Percentiles rank a stretch among this genome's conserved stretches.
Conservation (phyloP, 2,797 vertebrate genomes). For the Tokudaia tokunoshimensis region DNA sequence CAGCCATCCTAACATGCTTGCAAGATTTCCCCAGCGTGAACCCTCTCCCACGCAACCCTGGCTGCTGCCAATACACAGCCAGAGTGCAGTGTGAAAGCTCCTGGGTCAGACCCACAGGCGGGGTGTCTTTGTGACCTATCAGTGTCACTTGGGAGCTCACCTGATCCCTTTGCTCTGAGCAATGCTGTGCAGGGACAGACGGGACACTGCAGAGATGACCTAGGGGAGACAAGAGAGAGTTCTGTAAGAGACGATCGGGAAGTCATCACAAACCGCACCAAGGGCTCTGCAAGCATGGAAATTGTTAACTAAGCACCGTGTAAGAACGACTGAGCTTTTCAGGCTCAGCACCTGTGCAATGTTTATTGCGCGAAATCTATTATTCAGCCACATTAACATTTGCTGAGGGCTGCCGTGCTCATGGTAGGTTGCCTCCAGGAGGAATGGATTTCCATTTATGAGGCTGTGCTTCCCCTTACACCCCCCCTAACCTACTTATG, state of each 20-base stretch:
- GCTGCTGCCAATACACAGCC: not conserved
- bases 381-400: accelerated
- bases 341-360: accelerated
- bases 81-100: not conserved
- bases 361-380: accelerated
- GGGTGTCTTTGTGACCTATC: accelerated
- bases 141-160: constrained; percentile 85
- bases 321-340: accelerated
- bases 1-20: not conserved
- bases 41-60: not conserved
- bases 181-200: constrained; percentile 96
- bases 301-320: accelerated
- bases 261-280: accelerated
- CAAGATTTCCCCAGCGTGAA: not conserved
- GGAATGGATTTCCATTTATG: accelerated
- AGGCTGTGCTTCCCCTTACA: no score
- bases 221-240: constrained; percentile 83
- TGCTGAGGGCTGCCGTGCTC: accelerated
- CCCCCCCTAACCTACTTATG: accelerated
- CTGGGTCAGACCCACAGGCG: not conserved
- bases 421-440: accelerated
- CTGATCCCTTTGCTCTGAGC: constrained; percentile 98
- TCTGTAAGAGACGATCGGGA: constrained; percentile 40
- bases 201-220: constrained; percentile 98
- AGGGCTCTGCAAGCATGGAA: accelerated